These are phyloP conservation scores for Etheostoma cragini DNA, from an alignment of 2,113 vertebrate genomes.

Conservation along the genomic window DNA sequence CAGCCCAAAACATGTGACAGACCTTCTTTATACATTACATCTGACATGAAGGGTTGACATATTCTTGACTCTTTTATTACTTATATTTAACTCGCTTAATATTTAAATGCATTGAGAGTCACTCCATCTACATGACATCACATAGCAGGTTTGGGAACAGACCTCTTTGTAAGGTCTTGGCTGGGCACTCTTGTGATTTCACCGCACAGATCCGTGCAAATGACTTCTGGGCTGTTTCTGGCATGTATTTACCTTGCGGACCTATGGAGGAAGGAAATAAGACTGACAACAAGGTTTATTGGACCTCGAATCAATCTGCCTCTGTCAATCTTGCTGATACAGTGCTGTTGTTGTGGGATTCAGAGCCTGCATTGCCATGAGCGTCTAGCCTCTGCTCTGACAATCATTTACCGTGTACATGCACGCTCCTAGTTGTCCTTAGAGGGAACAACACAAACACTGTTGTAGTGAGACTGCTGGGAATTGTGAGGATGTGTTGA, in stretches of 20 bases:
- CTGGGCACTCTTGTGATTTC: conserved; percentile 31
- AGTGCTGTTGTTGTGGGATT: conserved; percentile 38
- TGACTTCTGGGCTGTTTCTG: conserved; percentile 21
- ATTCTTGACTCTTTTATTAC: conserved; percentile 19
- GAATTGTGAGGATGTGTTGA: conserved; percentile 28
- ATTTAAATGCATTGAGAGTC: conserved; percentile 2
- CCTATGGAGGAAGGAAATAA: conserved; percentile 37
- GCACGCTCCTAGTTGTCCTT: conserved; percentile 30
- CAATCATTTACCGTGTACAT: conserved; percentile 45
- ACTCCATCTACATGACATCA: conserved; percentile 17
- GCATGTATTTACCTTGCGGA: conserved; percentile 44
- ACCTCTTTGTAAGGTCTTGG: neutral
- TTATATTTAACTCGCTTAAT: conserved; percentile 22
- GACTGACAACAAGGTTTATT: conserved; percentile 60
- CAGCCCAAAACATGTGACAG: neutral
- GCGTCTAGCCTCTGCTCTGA: conserved; percentile 55
- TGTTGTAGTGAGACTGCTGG: conserved; percentile 2
- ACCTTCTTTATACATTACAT: too few species aligned
- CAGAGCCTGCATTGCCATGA: conserved; percentile 28
- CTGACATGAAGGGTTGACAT: neutral
- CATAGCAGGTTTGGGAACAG: conserved; percentile 2
- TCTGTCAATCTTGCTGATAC: conserved; percentile 60
- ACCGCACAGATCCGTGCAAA: conserved; percentile 28
- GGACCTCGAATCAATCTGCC: conserved; percentile 63
- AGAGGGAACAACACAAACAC: conserved; percentile 39